Percentiles rank a stretch among this genome's conserved stretches.
phyloP scores from a whole-genome alignment of 2,888 invertebrate genomes.

The Hypercompe scribonia region DNA sequence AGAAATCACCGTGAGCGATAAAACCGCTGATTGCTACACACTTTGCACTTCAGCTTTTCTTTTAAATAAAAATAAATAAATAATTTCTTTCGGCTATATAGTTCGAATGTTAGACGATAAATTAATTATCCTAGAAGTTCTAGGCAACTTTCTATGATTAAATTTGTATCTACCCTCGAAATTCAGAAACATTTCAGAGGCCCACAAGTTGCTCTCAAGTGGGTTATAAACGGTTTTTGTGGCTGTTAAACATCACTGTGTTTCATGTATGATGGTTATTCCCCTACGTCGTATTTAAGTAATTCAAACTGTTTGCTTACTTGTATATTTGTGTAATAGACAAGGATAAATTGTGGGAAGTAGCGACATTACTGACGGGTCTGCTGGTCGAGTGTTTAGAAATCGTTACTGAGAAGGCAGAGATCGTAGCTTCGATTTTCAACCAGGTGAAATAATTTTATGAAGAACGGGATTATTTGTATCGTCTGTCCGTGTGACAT shows the following conservation, averaged over 20 bases:
- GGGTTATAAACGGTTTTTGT: slow-evolving; percentile 23
- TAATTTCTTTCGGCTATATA: neutral
- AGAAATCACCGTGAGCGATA: too few species aligned
- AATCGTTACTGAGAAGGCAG: too few species aligned
- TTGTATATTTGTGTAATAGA: neutral
- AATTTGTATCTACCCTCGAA: slow-evolving; percentile 1
- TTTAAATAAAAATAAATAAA: too few species aligned
- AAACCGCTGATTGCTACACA: too few species aligned
- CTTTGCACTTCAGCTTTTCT: too few species aligned
- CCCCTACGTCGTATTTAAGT: neutral
- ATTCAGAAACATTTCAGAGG: slow-evolving; percentile 21
- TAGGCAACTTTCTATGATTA: neutral
- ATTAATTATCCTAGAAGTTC: neutral
- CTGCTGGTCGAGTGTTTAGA: too few species aligned
- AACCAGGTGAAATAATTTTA: too few species aligned
- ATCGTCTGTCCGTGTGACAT: too few species aligned
- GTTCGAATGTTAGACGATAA: neutral
- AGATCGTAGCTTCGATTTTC: too few species aligned
- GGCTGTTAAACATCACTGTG: neutral
- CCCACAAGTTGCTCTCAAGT: slow-evolving; percentile 18
- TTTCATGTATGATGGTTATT: neutral
- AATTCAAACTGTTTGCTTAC: neutral
- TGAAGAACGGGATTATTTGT: too few species aligned
- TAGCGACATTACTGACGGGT: too few species aligned
- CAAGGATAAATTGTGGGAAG: too few species aligned